Evolutionary conservation across 2,888 invertebrate species (phyloP).

Genomic region (Apotomis betuletana): DNA sequence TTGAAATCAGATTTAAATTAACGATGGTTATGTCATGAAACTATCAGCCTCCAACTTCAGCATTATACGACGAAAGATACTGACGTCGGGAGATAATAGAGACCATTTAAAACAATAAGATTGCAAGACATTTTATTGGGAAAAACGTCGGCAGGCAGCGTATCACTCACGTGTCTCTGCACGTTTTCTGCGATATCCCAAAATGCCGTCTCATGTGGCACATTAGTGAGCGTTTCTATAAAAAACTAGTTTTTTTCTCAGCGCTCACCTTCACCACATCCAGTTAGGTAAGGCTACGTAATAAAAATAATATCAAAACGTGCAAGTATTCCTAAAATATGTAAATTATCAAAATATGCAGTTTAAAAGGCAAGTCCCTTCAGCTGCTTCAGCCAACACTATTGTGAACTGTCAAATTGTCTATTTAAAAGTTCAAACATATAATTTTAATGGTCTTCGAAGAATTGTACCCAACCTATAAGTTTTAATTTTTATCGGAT

Average conservation of each 20-base stretch:
- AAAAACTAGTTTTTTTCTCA: slow-evolving; percentile 1
- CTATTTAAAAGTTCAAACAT: too few species aligned
- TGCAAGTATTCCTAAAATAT: too few species aligned
- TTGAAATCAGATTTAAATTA: too few species aligned
- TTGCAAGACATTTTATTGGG: slow-evolving; percentile 25
- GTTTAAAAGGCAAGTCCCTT: too few species aligned
- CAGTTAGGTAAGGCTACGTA: not conserved
- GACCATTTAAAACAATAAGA: slow-evolving; percentile 19
- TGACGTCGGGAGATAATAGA: slow-evolving; percentile 16
- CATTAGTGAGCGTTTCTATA: not conserved
- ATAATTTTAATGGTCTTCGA: too few species aligned
- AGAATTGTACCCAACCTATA: too few species aligned
- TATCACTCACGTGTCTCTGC: slow-evolving; percentile 4
- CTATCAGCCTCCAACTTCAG: not conserved
- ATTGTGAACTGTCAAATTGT: too few species aligned
- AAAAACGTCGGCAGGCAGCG: slow-evolving; percentile 7
- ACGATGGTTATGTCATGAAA: too few species aligned
- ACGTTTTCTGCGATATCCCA: not conserved
- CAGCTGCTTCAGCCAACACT: too few species aligned
- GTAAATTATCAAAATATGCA: too few species aligned
- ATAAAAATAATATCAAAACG: not conserved
- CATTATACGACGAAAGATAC: slow-evolving; percentile 5
- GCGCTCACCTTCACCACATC: not conserved
- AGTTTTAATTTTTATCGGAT: too few species aligned
- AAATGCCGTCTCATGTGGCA: not conserved